Percentiles rank a stretch among this genome's conserved stretches.
Evolutionary conservation across 2,888 invertebrate species (phyloP).

Genomic region (Agrochola lychnidis): DNA sequence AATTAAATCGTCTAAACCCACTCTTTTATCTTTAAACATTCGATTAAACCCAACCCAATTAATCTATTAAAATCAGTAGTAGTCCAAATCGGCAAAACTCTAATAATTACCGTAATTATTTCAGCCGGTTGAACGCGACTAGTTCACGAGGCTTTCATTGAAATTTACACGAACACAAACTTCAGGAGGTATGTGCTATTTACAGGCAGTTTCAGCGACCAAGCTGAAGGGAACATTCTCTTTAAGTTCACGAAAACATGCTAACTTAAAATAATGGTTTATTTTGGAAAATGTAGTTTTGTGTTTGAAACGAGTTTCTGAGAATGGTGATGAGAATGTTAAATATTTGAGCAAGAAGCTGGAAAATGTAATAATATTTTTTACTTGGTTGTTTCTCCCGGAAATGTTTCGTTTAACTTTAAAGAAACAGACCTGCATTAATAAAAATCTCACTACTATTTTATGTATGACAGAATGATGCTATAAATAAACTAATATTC

Average conservation of each 20-base stretch:
- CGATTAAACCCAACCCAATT: background rate
- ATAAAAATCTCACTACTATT: background rate
- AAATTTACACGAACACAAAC: conserved; percentile 33
- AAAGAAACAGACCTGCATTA: background rate
- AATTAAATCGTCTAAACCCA: background rate
- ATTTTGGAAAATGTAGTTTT: background rate
- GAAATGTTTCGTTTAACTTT: background rate
- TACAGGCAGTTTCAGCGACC: conserved; percentile 19
- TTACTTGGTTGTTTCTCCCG: background rate
- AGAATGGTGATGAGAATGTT: conserved; percentile 1
- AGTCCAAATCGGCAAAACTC: conserved; percentile 16
- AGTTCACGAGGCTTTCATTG: conserved; percentile 39
- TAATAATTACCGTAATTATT: conserved; percentile 26
- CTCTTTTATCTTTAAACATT: background rate
- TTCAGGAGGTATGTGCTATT: conserved; percentile 18
- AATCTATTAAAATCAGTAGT: conserved; percentile 3
- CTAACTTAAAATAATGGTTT: conserved; percentile 26
- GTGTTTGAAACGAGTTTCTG: background rate
- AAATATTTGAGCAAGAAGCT: conserved; percentile 10
- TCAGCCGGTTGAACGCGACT: conserved; percentile 15
- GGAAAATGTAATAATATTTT: background rate
- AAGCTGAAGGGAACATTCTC: conserved; percentile 12
- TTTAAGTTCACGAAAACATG: conserved; percentile 9
- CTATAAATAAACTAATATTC: background rate
- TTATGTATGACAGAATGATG: background rate